Percentiles rank a stretch among this genome's conserved stretches.
These are phyloP conservation scores for Tanytarsus gracilentus DNA, from an alignment of 2,888 invertebrate genomes.

Conservation along the genomic window DNA sequence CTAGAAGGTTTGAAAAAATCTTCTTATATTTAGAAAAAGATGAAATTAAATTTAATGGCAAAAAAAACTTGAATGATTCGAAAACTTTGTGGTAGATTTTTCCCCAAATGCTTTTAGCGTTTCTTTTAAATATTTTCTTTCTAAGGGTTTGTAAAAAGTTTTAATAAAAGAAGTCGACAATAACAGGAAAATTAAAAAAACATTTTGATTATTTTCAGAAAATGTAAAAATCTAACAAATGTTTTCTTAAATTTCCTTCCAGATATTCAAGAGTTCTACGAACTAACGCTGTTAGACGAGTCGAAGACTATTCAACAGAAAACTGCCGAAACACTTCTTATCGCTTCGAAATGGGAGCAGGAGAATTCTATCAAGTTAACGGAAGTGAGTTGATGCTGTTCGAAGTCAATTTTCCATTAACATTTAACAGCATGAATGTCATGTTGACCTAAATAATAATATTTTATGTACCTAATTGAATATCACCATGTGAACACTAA, in stretches of 20 bases:
- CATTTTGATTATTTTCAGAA: not conserved
- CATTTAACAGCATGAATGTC: no score
- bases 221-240: not conserved
- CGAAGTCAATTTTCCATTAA: no score
- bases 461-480: no score
- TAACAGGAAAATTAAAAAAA: not conserved
- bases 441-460: no score
- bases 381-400: slow-evolving; percentile 34
- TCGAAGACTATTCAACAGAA: slow-evolving; percentile 92
- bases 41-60: no score
- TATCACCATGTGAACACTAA: no score
- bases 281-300: slow-evolving; percentile 91
- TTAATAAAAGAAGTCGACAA: not conserved
- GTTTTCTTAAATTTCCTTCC: slow-evolving; percentile 42
- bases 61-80: no score
- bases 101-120: not conserved
- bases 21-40: no score
- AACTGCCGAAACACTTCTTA: slow-evolving; percentile 88
- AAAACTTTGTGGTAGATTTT: not conserved
- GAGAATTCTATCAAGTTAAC: slow-evolving; percentile 42
- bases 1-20: no score
- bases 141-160: not conserved
- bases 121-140: no score
- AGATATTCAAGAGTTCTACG: slow-evolving; percentile 99
- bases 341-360: slow-evolving; percentile 87